Evolutionary conservation across 2,113 vertebrate genomes (phyloP).

Genomic region (Daboia siamensis): DNA sequence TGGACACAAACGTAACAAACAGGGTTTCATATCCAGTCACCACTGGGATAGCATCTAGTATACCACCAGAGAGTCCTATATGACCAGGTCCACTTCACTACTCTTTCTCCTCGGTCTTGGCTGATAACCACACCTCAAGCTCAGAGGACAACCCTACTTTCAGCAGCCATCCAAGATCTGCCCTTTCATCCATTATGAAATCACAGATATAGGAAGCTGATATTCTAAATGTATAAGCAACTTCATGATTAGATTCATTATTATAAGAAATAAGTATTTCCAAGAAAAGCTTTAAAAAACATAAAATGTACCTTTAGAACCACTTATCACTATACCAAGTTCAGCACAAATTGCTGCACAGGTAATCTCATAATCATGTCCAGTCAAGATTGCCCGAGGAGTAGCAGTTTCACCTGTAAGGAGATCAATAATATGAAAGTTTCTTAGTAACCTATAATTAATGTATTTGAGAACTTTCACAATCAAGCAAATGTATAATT

Average conservation of each 20-base stretch:
- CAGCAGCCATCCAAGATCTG: background rate
- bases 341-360: slow-evolving; percentile 92
- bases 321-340: slow-evolving; percentile 92
- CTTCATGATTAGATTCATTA: background rate
- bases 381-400: slow-evolving; percentile 89
- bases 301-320: slow-evolving; percentile 84
- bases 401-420: slow-evolving; percentile 84
- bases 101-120: background rate
- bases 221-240: background rate
- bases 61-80: background rate
- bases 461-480: background rate
- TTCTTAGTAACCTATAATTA: slow-evolving; percentile 14
- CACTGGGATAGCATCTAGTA: background rate
- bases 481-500: background rate
- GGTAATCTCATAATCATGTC: slow-evolving; percentile 92
- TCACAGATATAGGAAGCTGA: background rate
- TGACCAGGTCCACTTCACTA: background rate
- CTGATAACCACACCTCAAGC: background rate
- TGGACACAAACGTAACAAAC: background rate
- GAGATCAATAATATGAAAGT: slow-evolving; percentile 24
- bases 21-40: background rate
- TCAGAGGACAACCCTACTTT: background rate
- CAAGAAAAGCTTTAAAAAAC: background rate
- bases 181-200: background rate
- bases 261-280: background rate